These are phyloP conservation scores for Merodon equestris DNA, from an alignment of 2,888 invertebrate genomes.

Conservation along the genomic window DNA sequence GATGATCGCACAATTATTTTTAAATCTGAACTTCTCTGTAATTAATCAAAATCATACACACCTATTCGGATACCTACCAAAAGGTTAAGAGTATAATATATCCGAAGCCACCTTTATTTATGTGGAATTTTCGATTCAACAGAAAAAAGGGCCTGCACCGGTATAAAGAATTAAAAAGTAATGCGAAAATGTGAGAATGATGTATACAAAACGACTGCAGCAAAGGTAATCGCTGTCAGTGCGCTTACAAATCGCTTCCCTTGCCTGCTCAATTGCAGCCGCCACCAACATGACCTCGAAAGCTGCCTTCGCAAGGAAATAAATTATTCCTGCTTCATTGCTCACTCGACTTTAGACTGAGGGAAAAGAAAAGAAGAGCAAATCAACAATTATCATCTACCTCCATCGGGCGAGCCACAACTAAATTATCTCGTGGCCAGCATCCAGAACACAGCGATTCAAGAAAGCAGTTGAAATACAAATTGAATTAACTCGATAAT, in stretches of 20 bases:
- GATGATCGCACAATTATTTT: too few relatives aligned
- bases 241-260: neutral
- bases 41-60: too few relatives aligned
- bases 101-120: too few relatives aligned
- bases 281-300: too few relatives aligned
- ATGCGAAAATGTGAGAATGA: too few relatives aligned
- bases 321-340: slow-evolving; percentile 25
- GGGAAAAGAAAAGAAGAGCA: neutral
- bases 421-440: slow-evolving; percentile 34
- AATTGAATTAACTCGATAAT: slow-evolving; percentile 66
- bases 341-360: neutral
- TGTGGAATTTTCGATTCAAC: too few relatives aligned
- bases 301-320: neutral
- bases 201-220: neutral
- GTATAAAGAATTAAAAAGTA: too few relatives aligned
- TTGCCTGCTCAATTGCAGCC: slow-evolving; percentile 1
- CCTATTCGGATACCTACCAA: too few relatives aligned
- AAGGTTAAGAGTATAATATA: too few relatives aligned
- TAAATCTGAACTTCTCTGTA: too few relatives aligned
- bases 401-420: slow-evolving; percentile 25
- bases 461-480: slow-evolving; percentile 60
- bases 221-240: slow-evolving; percentile 3
- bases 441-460: slow-evolving; percentile 41
- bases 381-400: slow-evolving; percentile 26
- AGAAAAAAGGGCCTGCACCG: too few relatives aligned